A percentile compares a stretch with the other conserved stretches of the same genome.
Evolutionary conservation across 2,113 vertebrate genomes (phyloP).

Genomic region (Cochlearius cochlearius): DNA sequence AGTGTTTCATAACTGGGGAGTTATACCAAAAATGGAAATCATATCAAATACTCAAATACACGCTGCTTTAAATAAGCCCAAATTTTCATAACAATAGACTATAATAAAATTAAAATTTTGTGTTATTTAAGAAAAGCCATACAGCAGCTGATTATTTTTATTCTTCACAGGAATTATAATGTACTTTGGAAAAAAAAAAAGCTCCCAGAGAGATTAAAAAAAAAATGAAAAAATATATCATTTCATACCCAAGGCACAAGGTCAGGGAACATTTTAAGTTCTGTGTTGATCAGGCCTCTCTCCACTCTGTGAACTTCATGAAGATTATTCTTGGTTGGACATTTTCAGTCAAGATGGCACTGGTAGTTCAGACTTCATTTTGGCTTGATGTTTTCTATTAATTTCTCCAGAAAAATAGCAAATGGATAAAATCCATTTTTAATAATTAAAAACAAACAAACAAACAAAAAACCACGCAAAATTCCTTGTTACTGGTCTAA

Average conservation of each 20-base stretch:
- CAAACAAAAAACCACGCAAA: no score
- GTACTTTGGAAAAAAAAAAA: not conserved
- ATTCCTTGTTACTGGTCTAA: not conserved
- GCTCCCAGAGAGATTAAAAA: not conserved
- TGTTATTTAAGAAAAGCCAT: not conserved
- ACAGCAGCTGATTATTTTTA: slow-evolving; percentile 1
- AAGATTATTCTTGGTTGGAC: not conserved
- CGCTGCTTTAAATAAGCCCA: slow-evolving; percentile 8
- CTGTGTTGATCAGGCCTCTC: not conserved
- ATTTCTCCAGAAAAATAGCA: not conserved
- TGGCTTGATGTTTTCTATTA: not conserved
- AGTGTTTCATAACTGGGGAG: not conserved
- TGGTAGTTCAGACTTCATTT: not conserved
- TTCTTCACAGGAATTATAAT: not conserved
- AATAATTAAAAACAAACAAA: no score
- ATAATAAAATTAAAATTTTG: not conserved
- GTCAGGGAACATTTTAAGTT: not conserved
- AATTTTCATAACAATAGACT: slow-evolving; percentile 45
- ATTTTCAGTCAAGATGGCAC: not conserved
- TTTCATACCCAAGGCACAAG: not conserved
- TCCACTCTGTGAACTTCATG: not conserved
- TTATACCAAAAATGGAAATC: not conserved
- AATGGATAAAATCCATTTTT: not conserved
- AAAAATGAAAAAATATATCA: not conserved
- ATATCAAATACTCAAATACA: not conserved